Evolutionary conservation across 2,113 vertebrate genomes (phyloP), one percentile per base, ranked within the genome.

Genomic region (Laticauda laticaudata): DNA sequence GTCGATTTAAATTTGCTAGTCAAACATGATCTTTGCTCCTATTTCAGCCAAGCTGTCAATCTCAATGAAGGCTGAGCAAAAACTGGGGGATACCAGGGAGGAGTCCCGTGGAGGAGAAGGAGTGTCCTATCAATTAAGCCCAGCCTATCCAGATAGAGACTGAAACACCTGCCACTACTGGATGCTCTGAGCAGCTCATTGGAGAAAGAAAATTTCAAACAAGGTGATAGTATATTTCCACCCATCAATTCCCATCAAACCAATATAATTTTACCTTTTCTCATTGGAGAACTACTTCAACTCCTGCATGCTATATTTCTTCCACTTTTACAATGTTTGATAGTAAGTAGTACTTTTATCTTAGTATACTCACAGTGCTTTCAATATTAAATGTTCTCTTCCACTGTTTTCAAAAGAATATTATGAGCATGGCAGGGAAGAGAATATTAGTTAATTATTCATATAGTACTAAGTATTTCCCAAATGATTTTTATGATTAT

Each of bases 151-250:
- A 48, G 48, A 48, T 6, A 48, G 7, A 48, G 48, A 48, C 48
- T 48, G 48, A 48, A 48, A 6, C 48, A 48, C 48, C 48, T 48
- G 0, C 48, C 48, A 48, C 48, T 48, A 48, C 7, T 48, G 48
- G 48, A 48, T 48, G 7, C 48, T 48, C 48, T 48, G 48, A 48
- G 48, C 48, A 48, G 48, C 48, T 48, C 48, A 48, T 48, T 48
- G 48, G 48, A 48, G 48, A 91, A 95, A 95, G 88, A 96, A 45
- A 96, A 39, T 53, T 90, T 93, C 91, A 88, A 92, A 92, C 89
- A 95, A 95, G 75, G n/a, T 7, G 26, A 93, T 64, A 75, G 61
- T 93, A 53, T 0, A 0, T 90, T 93, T 64, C 90, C n/a, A 4
- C 14, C 29, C 64, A 69, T 69, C 10, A 69, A n/a, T 69, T 69